A percentile compares a stretch with the other conserved stretches of the same genome.
Conservation (phyloP, 2,888 invertebrate species). For the Drosophila kambysellisi region DNA sequence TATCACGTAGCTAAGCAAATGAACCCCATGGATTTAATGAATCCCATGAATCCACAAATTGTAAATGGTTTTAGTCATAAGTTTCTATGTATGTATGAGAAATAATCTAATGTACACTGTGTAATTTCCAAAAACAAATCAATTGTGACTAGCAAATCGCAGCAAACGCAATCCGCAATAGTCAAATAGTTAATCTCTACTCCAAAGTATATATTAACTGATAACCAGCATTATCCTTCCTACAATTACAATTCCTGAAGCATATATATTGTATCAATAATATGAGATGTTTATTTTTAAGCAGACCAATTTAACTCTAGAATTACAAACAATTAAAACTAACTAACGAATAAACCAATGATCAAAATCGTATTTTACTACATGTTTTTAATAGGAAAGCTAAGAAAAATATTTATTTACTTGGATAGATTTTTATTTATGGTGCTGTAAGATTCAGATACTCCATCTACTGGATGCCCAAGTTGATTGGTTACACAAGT, state of each 20-base stretch:
- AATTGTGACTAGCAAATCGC: constrained; percentile 16
- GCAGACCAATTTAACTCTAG: constrained; percentile 80
- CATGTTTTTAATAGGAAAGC: rapidly evolving
- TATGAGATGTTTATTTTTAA: constrained; percentile 64
- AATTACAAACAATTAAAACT: constrained; percentile 56
- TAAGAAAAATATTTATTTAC: neutral
- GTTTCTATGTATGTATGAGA: constrained; percentile 20
- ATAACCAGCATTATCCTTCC: constrained; percentile 35
- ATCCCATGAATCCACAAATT: constrained; percentile 49
- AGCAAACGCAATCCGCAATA: constrained; percentile 26
- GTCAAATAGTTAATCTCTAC: constrained; percentile 30
- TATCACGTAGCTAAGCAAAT: constrained; percentile 71
- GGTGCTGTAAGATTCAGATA: neutral
- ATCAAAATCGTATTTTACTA: constrained; percentile 28
- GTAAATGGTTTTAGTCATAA: constrained; percentile 59
- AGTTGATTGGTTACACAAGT: constrained; percentile 52
- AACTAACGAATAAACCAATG: constrained; percentile 68
- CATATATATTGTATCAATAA: constrained; percentile 61
- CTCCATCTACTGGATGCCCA: neutral
- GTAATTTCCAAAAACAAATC: constrained; percentile 29
- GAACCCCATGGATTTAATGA: constrained; percentile 39
- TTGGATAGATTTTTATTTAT: neutral
- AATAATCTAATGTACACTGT: constrained; percentile 11
- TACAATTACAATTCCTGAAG: constrained; percentile 28
- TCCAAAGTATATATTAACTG: constrained; percentile 6